Evolutionary conservation across 2,888 invertebrate genomes (phyloP).

Genomic region (Liopterus haemorrhoidalis): DNA sequence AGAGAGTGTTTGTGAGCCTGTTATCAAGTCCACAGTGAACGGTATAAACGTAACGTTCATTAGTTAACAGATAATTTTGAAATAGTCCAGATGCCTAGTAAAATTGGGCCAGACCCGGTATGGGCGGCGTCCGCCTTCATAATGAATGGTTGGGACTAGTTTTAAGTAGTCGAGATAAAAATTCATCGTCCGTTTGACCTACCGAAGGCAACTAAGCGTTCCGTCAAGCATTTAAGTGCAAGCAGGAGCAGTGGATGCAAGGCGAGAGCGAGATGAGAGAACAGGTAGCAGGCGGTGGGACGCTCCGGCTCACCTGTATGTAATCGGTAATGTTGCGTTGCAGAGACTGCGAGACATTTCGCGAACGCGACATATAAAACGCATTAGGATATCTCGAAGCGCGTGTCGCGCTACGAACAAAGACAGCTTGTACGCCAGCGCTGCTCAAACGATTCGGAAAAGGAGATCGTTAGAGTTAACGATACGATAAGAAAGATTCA

Average conservation of each 20-base stretch:
- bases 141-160: conserved; percentile 30
- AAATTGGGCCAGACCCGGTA: too few species aligned
- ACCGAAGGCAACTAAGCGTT: conserved; percentile 11
- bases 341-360: too few species aligned
- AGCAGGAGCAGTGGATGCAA: too few species aligned
- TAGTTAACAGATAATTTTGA: conserved; percentile 23
- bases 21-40: too few species aligned
- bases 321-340: conserved; percentile 3
- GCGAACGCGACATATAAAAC: conserved; percentile 39
- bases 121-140: conserved; percentile 16
- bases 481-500: conserved; percentile 38
- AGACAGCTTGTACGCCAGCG: background rate
- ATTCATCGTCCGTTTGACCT: conserved; percentile 18
- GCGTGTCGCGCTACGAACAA: background rate
- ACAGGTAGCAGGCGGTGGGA: too few species aligned
- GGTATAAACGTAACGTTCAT: too few species aligned
- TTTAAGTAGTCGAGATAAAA: conserved; percentile 31
- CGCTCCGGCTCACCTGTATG: background rate
- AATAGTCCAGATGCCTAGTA: conserved; percentile 21
- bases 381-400: conserved; percentile 36
- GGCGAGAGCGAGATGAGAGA: too few species aligned
- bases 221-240: too few species aligned
- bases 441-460: conserved; percentile 41
- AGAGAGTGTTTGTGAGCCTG: too few species aligned
- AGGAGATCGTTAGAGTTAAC: conserved; percentile 43